These are phyloP conservation scores for Catocala fraxini DNA, from an alignment of 2,888 invertebrate species.

Conservation along the genomic window DNA sequence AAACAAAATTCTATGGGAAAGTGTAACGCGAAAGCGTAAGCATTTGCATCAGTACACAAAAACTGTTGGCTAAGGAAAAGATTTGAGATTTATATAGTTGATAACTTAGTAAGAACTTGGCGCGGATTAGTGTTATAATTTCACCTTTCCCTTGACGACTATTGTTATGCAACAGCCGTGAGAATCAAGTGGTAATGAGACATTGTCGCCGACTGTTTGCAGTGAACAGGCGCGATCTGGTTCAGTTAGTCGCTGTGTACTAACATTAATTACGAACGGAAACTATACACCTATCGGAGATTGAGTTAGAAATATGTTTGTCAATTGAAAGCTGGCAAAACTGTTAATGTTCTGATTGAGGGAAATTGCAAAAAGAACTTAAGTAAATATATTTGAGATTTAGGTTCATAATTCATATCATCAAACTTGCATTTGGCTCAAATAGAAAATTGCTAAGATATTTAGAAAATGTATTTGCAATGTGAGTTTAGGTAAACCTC, in stretches of 20 bases:
- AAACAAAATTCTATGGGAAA: constrained; percentile 39
- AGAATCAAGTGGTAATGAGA: constrained; percentile 68
- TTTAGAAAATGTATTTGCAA: no score
- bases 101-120: constrained; percentile 47
- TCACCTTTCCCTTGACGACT: constrained; percentile 70
- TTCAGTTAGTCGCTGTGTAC: neutral
- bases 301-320: no score
- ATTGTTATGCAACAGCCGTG: constrained; percentile 75
- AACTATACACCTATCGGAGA: no score
- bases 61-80: constrained; percentile 30
- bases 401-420: no score
- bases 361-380: no score
- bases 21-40: constrained; percentile 41
- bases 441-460: no score
- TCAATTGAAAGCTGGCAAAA: no score
- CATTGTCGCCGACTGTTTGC: constrained; percentile 45
- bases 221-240: constrained; percentile 2
- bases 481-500: no score
- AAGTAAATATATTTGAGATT: no score
- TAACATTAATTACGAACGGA: no score
- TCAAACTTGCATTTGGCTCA: no score
- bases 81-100: constrained; percentile 46
- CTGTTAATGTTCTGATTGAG: no score
- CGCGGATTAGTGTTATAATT: constrained; percentile 64
- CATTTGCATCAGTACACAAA: constrained; percentile 40